Evolutionary conservation across 2,888 invertebrate genomes (phyloP), one percentile per base, ranked within the genome.

Genomic region (Copidosoma aretas): DNA sequence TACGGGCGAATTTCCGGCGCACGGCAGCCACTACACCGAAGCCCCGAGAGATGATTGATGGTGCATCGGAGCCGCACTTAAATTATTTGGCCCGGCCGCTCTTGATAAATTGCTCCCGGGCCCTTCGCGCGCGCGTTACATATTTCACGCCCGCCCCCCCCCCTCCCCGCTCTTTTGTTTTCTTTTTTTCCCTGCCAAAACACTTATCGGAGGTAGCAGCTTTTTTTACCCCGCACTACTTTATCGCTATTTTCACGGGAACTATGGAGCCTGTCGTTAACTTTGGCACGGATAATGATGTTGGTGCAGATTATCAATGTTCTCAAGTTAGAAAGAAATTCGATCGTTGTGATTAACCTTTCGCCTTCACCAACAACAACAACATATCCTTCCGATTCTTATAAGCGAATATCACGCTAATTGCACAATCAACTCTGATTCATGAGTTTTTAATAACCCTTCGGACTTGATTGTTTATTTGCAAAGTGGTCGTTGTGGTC

Each of bases 41-140:
- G n/a, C n/a, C 43, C 14, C 43, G 12, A 17, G 12, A 59, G 57
- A 59, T 68, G 67, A 68, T 68, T 68, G 67, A 68, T 68, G 63
- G 62, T 22, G 39, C 59, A 10, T 43, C 52, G 21, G 41, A 21
- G 53, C 39, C 43, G 60, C 41, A 67, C 61, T 67, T 58, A 61
- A 68, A 68, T 68, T 68, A 68, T 63, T 68, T 68, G 67, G 53
- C 46, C 53, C 67, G 17, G 43, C 32, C 43, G 43, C 43, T 15
- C 59, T 63, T 68, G 67, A 68, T 68, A 63, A 68, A 68, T 68
- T 68, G 59, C 67, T 46, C 19, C 21, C 12, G n/a, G 22, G 53
- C 46, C 32, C 52, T 21, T 24, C 51, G 24, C 51, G 51, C 63
- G 54, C 67, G 58, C 57, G 62, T 61, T 63, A 68, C 67, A 67